Conservation (phyloP, 2,797 vertebrate genomes). For the Hydrolagus colliei region DNA sequence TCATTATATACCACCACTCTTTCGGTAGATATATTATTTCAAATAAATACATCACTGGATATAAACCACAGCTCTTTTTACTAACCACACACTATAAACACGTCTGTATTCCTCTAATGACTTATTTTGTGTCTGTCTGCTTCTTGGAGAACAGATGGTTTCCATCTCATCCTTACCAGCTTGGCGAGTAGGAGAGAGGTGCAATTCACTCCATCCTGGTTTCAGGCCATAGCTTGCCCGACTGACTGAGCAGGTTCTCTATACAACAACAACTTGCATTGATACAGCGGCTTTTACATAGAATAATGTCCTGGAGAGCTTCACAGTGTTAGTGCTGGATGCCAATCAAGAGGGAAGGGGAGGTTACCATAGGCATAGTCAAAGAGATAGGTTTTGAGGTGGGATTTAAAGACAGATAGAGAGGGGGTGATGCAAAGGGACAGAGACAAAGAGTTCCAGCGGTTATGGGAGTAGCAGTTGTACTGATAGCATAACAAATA, state of each 20-base stretch:
- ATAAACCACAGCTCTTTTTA: not conserved
- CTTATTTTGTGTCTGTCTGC: too few relatives aligned
- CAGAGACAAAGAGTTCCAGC: too few relatives aligned
- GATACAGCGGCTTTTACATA: not conserved
- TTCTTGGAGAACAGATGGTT: not conserved
- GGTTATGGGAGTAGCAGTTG: too few relatives aligned
- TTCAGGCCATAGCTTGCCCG: not conserved
- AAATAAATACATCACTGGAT: not conserved
- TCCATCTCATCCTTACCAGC: not conserved
- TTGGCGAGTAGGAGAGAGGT: not conserved
- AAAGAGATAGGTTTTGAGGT: too few relatives aligned
- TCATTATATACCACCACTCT: not conserved
- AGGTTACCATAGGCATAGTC: too few relatives aligned
- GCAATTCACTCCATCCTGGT: not conserved
- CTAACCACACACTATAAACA: not conserved
- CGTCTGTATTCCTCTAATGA: too few relatives aligned
- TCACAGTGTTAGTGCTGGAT: too few relatives aligned
- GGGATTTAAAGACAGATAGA: too few relatives aligned
- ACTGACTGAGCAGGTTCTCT: not conserved
- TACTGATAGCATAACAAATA: too few relatives aligned
- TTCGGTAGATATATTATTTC: not conserved
- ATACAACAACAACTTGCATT: slow-evolving; percentile 19
- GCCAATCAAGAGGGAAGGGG: too few relatives aligned
- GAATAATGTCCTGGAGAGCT: too few relatives aligned
- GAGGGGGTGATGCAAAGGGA: too few relatives aligned